Base-by-base conservation (phyloP, 2,888 invertebrate species). In the Zygothrica quintamaculata region DNA sequence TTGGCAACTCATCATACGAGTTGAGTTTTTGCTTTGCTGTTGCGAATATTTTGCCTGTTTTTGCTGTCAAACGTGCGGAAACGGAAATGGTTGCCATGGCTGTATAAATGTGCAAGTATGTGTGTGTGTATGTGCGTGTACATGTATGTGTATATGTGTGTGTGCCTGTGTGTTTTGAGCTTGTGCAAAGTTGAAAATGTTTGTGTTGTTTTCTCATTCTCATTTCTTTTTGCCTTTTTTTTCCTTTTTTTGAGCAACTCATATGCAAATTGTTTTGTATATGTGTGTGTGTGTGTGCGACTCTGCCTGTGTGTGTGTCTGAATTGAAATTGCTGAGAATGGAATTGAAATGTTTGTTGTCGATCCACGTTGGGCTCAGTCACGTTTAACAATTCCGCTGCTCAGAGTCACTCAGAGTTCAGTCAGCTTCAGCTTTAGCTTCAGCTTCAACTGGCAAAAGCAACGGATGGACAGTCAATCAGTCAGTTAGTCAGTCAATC, bases 311-410 rank as follows among this genome's bases (percentile, higher is more conserved):
- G 34, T 60, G 65, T 61, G 52, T 33, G 47, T 68, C 50, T 64
- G 86, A 84, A 86, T 84, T 75, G 84, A 64, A 84, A 79, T 80
- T 77, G 74, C 69, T 81, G 62, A 64, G 77, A 84, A 86, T 84
- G 73, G 84, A 72, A 86, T 86, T 81, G 81, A 81, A 86, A 84
- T 84, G 81, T 81, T 81, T 84, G 84, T 69, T 72, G 87, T 77
- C 74, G 76, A 65, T 80, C 74, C 65, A 72, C 60, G 82, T 68
- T 42, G 71, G 61, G 74, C 42, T 66, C 76, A 70, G 75, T 84
- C 86, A 76, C 74, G 76, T 82, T 64, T 75, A 39, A 34, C 74
- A 59, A 56, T 62, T 55, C 57, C 72, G 62, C 56, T 46, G 56
- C 31, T 37, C 62, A 40, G 43, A 46, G 44, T 42, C 57, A 60